Percentiles rank a stretch among this genome's conserved stretches.
These are phyloP conservation scores for Eunapius fragilis DNA, from an alignment of 37 sponge, comb jelly and placozoan species.

Conservation along the genomic window DNA sequence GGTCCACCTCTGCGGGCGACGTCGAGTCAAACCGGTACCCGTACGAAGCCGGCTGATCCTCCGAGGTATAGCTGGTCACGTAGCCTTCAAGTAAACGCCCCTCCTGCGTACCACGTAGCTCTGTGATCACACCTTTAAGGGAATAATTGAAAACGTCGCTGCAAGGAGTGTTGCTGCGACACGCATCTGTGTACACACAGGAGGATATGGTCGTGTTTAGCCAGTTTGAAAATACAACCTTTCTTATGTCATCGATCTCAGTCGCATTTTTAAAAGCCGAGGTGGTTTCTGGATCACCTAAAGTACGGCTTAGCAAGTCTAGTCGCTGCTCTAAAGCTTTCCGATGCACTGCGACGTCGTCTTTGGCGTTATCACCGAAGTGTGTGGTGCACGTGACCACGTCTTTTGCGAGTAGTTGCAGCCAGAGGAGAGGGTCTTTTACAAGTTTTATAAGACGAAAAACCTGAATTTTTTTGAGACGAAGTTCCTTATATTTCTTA, in stretches of 20 bases:
- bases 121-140: constrained; percentile 4
- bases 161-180: no score
- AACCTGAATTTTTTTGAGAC: no score
- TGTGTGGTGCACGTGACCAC: background rate
- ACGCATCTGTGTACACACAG: no score
- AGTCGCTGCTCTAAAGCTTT: background rate
- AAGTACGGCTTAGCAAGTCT: background rate
- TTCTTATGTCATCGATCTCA: background rate
- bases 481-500: no score
- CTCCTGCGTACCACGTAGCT: background rate
- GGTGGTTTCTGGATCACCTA: background rate
- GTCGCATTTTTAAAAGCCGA: no score
- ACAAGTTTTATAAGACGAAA: no score
- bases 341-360: background rate
- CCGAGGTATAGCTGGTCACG: background rate
- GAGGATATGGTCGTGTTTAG: no score
- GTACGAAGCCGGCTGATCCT: no score
- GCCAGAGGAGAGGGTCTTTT: constrained; percentile 8
- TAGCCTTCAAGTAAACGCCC: no score
- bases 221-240: background rate
- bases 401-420: background rate
- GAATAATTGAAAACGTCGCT: no score
- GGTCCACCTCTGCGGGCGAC: background rate
- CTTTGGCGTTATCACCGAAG: no score
- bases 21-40: background rate